Evolutionary conservation across 2,113 vertebrate species (phyloP), one percentile per base, ranked within the genome.

Genomic region (Danionella cerebrum): DNA sequence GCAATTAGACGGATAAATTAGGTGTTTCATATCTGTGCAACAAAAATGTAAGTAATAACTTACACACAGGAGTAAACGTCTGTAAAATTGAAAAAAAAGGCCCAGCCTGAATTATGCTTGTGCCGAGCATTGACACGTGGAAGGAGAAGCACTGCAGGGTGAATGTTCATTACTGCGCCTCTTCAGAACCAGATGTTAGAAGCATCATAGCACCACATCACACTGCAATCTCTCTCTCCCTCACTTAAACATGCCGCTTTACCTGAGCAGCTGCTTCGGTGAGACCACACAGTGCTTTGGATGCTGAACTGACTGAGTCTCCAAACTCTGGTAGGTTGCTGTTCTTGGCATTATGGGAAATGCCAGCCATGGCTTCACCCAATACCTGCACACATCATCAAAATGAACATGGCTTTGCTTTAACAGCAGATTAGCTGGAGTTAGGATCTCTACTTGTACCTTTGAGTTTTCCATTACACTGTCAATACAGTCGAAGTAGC

Each of bases 391-490:
- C 9, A 65, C 14, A 74, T 50, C 8, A 69, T 7, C 10, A 33
- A 21, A 13, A 36, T 25, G 51, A 21, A 39, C 7, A 44, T 10
- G 36, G 5, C 18, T 16, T 52, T 18, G 16, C n/a, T 25, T n/a
- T 11, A 55, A 4, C 4, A 19, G 13, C 5, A 21, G 1, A 8
- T 13, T 8, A 5, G 6, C 31, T 4, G 7, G 18, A 55, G 7
- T 18, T 13, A 11, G 47, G 36, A 65, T 41, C 24, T 6, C 2
- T 4, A 8, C n/a, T 6, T 1, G 6, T 16, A 96, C 96, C 92
- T 98, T 99, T 4, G 95, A 98, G 84, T 99, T 99, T 82, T 99
- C 96, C 96, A 99, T 98, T 25, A 99, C 95, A 0, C 92, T 95
- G 82, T 99, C 96, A n/a, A 99, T 91, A 79, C 96, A 98, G 84